Evolutionary conservation across 1,140 invertebrate genomes (phyloP), one percentile per base, ranked within the genome.

Genomic region (Drosophila lini): DNA sequence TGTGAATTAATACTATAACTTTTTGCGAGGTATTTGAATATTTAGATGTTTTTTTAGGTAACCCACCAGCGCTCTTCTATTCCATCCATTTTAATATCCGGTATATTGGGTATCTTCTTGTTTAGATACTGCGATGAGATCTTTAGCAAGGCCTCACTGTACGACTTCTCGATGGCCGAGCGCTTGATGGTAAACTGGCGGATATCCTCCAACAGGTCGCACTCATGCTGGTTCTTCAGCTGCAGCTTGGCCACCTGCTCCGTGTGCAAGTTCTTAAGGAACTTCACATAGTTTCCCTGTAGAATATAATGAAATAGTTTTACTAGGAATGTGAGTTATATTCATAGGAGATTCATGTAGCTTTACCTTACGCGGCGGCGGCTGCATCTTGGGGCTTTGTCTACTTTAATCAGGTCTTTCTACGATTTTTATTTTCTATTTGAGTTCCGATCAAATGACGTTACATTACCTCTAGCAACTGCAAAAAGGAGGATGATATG

Each of bases 151-250:
- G 97, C 96, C 96, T 98, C 97, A 1, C 97, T 97, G 93, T 99
- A 99, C 15, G 97, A 97, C 92, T 98, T 98, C 93, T 99, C 98
- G 77, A 99, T 97, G 22, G 96, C 95, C 19, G 97, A 97, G 78
- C 97, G 95, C 92, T 98, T 98, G 89, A 98, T 95, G 41, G 96
- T 97, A 93, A 98, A 99, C 88, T 96, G 97, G 93, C 97, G 95
- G 53, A 99, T 96, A 92, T 98, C 98, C 93, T 99, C 98, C 48
- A 99, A 93, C 64, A 99, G 94, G 92, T 99, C 98, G 93, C 97
- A 98, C 92, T 99, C 98, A 93, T 98, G 97, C 93, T 98, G 98
- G 93, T 98, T 98, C 93, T 99, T 99, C 31, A 96, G 94, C 92
- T 98, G 96, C 74, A 99, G 94, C 93, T 98, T 98, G 7, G 97